Percentiles rank a stretch among this genome's conserved stretches.
Conservation (phyloP, 2,888 invertebrate species). For the Tipula vernalis region DNA sequence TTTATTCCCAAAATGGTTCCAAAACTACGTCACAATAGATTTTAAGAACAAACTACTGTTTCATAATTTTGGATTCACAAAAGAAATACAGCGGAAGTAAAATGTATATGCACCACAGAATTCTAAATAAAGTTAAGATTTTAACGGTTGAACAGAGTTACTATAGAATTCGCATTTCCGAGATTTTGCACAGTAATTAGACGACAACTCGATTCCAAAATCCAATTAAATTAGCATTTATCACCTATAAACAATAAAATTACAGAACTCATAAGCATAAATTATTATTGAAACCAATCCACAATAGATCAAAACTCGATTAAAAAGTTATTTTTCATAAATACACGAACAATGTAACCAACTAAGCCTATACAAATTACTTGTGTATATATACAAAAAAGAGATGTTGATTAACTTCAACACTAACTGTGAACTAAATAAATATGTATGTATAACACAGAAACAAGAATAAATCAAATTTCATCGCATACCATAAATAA, state of each 20-base stretch:
- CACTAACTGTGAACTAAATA: not conserved
- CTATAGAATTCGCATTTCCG: no score
- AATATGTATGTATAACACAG: not conserved
- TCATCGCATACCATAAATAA: not conserved
- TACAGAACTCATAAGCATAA: not conserved
- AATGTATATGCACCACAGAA: no score
- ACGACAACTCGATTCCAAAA: no score
- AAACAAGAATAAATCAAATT: not conserved
- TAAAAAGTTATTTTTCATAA: not conserved
- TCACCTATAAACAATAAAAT: not conserved
- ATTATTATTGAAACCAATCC: not conserved
- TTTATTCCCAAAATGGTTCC: no score
- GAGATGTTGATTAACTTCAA: not conserved
- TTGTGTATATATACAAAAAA: not conserved
- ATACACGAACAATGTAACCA: not conserved
- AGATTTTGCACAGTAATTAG: no score
- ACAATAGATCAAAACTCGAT: not conserved
- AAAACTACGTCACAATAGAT: no score
- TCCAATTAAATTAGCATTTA: no score
- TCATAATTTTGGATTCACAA: no score
- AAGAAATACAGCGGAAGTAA: no score
- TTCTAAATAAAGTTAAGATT: no score
- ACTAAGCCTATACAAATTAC: not conserved
- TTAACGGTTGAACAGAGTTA: no score
- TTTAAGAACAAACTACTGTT: no score